Evolutionary conservation across 2,113 vertebrate species (phyloP), one percentile per base, ranked within the genome.

Genomic region (Manacus vitellinus): DNA sequence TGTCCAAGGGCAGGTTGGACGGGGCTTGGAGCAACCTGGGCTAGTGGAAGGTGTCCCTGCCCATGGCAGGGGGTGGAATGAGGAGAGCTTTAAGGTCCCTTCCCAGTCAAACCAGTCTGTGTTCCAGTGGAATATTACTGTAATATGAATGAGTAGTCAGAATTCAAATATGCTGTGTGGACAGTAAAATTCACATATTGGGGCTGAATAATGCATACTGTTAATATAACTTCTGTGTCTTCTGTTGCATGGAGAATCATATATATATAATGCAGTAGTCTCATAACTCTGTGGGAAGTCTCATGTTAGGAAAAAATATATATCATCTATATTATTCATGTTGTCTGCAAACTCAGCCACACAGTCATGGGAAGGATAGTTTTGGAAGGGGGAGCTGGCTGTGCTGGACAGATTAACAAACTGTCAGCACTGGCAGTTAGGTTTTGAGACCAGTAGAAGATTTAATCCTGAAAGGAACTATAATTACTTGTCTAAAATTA

Each of bases 11-110:
- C 39, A 25, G 28, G 12, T 0, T 46, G 61, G 37, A 59, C 0
- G 2, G 7, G 28, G 15, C 15, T 74, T 67, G 37, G 16, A 61
- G 28, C 24, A 52, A 1, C 10, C 15, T 61, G 62, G 39, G 10
- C 4, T 5, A n/a, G n/a, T 41, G 39, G 39, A 10, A 46, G 6
- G 10, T 68, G 24, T 41, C 4, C 0, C 39, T n/a, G 46, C 4
- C 44, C 20, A 2, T 68, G 46, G 39, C 1, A 25, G 13, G 30
- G 4, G 7, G 9, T n/a, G 39, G 47, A 5, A 41, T 14, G 25
- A 4, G 54, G 13, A 62, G n/a, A 8, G 12, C 31, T 83, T 47
- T 89, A 27, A 55, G 24, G 5, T 62, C 11, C 24, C 10, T 83
- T 76, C n/a, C 41, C 14, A 23, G 8, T 5, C 14, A 76, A 31